Base-by-base conservation (phyloP, 1,140 invertebrate genomes). In the Drosophila asahinai region DNA sequence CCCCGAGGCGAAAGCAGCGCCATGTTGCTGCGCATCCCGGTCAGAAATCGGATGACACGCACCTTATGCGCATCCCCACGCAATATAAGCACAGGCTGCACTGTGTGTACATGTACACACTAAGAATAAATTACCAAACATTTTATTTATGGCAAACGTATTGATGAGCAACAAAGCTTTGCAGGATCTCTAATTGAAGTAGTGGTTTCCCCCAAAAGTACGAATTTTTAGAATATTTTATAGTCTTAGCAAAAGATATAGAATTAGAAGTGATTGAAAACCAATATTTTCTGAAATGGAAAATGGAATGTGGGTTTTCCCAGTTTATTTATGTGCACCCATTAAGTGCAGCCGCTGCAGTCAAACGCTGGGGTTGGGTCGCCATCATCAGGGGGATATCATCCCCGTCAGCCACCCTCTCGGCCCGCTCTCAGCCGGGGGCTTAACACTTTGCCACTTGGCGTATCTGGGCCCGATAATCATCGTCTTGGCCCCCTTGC, bases 321-420 rank as follows among this genome's bases (percentile, higher is more conserved):
- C 64, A 0, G 51, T 72, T 43, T 36, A 33, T 58, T 67, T 58
- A 33, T 27, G 36, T 48, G 49, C 43, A 49, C 17, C 57, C 77
- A 86, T 86, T 73, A 83, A 87, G 17, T 86, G 83, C 83, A 86
- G 83, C 82, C 82, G 82, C 80, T 65, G 82, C 65, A 73, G 47
- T 17, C 45, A 42, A 17, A 7, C 63, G 54, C 7, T 14, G 74
- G 82, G 83, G 83, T 71, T 76, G 83, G 82, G 79, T 70, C 79
- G 52, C 40, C 70, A 61, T 55, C 61, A 45, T 40, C 60, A 30
- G 27, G 27, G 27, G 27, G 27, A 36, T n/a, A 17, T 15, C 40
- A 15, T 57, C 67, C 17, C 54, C 33, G 22, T 22, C 19, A 15
- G 12, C 11, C 49, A 8, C 51, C 51, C 51, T 19, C 11, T 15